Base-by-base conservation (phyloP, 2,797 vertebrate species). In the Chromis chromis region DNA sequence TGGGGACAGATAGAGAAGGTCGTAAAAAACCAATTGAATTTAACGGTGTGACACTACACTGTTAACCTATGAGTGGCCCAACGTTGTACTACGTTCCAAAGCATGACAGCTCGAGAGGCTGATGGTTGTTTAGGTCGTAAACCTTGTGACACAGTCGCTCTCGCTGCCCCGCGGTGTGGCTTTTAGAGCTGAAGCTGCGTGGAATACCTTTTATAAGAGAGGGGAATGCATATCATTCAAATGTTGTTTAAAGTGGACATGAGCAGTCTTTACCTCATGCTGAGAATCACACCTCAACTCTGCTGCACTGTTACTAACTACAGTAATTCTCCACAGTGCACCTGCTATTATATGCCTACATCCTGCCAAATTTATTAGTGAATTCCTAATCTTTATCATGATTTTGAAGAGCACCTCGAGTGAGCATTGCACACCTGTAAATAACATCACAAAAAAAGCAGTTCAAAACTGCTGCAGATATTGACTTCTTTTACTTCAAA, bases 1-100 rank as follows among this genome's bases (percentile, higher is more conserved):
- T 76, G 78, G 87, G 86, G 83, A 88, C 81, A 44, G 75, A 88
- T 88, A 78, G 71, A 72, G 78, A 78, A 64, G 76, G 70, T 79
- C 58, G 64, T 92, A 91, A 92, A 93, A 88, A 86, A 73, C 7
- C 82, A 77, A 86, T 92, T 87, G 82, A 82, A 88, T 90, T 90
- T 88, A 90, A 91, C 27, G 77, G 73, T 58, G 82, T 85, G 85
- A 86, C 85, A 86, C 83, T 60, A 62, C 66, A 67, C 81, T 42
- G 86, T 89, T 91, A 91, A 92, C 89, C 90, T 89, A 74, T 42
- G 79, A 78, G 86, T 72, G 77, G 76, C 59, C 77, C 13, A 8
- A 28, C 27, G 64, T 65, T 63, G 76, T 62, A 46, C 70, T 12
- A 21, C 31, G 54, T 65, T 86, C 73, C n/a, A 4, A 54, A 69